A percentile compares a stretch with the other conserved stretches of the same genome.
Conservation (phyloP, 1,140 invertebrate genomes). For the Schlechtendalia chinensis region DNA sequence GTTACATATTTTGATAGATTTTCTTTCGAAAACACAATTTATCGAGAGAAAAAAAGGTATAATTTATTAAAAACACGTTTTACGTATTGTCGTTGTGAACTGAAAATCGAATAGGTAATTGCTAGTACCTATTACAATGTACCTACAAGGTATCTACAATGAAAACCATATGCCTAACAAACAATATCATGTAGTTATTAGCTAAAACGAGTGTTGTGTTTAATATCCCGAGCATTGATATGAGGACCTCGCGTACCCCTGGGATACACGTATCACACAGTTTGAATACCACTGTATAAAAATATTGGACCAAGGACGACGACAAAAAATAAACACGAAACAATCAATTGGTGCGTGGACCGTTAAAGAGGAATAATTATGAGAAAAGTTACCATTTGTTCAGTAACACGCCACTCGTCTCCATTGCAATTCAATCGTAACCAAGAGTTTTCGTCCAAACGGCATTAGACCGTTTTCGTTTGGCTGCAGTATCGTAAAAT, state of each 20-base stretch:
- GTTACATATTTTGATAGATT: too few species aligned
- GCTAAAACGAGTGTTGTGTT: too few species aligned
- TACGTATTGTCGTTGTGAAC: too few species aligned
- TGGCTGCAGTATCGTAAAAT: background rate
- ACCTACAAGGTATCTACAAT: too few species aligned
- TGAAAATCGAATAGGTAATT: too few species aligned
- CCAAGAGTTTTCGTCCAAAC: background rate
- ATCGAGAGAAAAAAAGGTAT: too few species aligned
- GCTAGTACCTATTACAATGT: too few species aligned
- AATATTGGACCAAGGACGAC: constrained; percentile 31
- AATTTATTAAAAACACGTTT: too few species aligned
- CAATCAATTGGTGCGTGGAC: background rate
- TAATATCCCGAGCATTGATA: background rate
- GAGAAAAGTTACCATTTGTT: background rate
- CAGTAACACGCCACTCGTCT: background rate
- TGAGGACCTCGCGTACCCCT: background rate
- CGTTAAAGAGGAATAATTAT: background rate
- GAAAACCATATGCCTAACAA: too few species aligned
- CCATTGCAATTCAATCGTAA: too few species aligned
- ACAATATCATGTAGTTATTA: too few species aligned
- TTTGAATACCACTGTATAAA: background rate
- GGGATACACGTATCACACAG: background rate
- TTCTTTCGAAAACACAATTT: too few species aligned
- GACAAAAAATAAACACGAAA: constrained; percentile 19
- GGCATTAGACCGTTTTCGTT: background rate